Evolutionary conservation across 1,140 invertebrate species (phyloP), one percentile per base, ranked within the genome.

Genomic region (Microplitis mediator): DNA sequence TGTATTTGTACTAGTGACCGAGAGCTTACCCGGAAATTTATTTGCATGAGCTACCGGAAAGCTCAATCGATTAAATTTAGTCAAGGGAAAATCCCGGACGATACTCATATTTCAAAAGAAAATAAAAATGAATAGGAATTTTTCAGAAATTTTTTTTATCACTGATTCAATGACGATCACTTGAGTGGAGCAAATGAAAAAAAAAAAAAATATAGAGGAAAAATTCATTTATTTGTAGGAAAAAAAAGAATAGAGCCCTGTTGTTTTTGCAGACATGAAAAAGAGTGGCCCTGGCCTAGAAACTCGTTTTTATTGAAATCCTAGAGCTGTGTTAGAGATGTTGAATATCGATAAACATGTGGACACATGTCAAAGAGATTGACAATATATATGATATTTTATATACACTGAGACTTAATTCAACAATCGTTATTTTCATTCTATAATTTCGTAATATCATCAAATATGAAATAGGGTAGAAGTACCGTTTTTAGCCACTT

Each of bases 211-310:
- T 4, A 16, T 2, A 54, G n/a, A 54, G 56, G 23, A 31, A 31
- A 31, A 58, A 58, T n/a, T 54, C 13, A 31, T 16, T 58, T 58
- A 31, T 58, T 58, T 23, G 8, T 58, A 58, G 16, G 23, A 8
- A 31, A 58, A 31, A 23, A 54, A 14, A 54, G 11, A 45, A 8
- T 45, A 0, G 23, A 23, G 8, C 5, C 39, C 39, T 45, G 39
- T 45, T 45, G 11, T 45, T 45, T 45, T 45, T 45, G 52, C 50
- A 68, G 35, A 52, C 67, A 52, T 31, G 34, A 65, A 32, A 35
- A n/a, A 11, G 16, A 68, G 51, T 69, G 74, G 74, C 74, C 74
- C 69, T 75, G 74, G 65, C 74, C 74, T 75, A 75, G 74, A 75
- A 75, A 75, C 66, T 69, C 31, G 8, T 69, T 72, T 70, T 71